These are phyloP conservation scores for Porites australiensis DNA, from an alignment of 64 coral and sea anemone species.

Conservation along the genomic window DNA sequence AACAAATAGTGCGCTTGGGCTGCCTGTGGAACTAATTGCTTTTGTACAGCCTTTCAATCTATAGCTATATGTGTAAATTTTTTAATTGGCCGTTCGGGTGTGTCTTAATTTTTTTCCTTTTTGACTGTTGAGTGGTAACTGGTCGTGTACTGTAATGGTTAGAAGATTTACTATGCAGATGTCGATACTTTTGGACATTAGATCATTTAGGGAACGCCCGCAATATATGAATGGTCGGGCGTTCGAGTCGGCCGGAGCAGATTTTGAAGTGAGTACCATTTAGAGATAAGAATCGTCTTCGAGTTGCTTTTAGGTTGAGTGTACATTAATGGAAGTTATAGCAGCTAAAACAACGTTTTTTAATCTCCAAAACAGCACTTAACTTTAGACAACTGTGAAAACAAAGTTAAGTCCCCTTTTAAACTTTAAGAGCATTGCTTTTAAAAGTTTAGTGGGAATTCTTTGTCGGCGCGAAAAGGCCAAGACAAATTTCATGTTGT, in stretches of 20 bases:
- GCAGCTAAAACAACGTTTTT: slow-evolving; percentile 44
- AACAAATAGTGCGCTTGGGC: too few relatives aligned
- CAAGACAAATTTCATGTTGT: background rate
- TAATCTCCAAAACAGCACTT: slow-evolving; percentile 45
- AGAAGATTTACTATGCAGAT: too few relatives aligned
- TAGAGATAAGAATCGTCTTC: slow-evolving; percentile 20
- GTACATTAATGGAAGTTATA: slow-evolving; percentile 43
- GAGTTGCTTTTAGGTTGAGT: slow-evolving; percentile 55
- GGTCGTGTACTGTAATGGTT: too few relatives aligned
- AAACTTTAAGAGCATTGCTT: slow-evolving; percentile 42
- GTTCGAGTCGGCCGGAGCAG: background rate
- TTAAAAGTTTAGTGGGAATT: background rate
- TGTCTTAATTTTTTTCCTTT: background rate
- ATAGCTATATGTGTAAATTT: too few relatives aligned
- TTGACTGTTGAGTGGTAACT: background rate
- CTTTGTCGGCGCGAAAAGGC: background rate
- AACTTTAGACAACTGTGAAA: slow-evolving; percentile 45
- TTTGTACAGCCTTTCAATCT: background rate
- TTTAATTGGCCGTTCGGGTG: too few relatives aligned
- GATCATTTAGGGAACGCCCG: background rate
- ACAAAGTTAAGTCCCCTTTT: slow-evolving; percentile 33
- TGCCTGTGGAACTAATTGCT: background rate
- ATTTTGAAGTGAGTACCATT: slow-evolving; percentile 39
- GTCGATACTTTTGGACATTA: background rate
- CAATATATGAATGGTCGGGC: background rate